phyloP scores from a whole-genome alignment of 2,113 vertebrate species.

The Myiagra hebetior region DNA sequence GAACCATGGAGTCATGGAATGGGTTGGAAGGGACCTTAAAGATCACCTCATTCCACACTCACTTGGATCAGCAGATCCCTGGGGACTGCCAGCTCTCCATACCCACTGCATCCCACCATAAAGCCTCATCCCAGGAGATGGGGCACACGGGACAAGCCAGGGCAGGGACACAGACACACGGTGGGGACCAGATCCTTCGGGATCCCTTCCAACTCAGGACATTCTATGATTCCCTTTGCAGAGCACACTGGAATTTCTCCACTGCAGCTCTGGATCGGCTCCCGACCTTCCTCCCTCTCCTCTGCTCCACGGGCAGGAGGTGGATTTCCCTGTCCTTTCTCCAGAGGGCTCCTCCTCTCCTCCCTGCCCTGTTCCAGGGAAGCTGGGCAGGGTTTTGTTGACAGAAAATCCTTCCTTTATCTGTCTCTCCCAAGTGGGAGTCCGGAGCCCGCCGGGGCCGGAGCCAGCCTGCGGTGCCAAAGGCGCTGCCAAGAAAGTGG shows the following conservation, averaged over 20 bases:
- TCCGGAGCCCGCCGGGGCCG: background rate
- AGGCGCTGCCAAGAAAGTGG: slow-evolving; percentile 56
- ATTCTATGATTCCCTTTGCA: background rate
- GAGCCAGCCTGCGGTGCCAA: slow-evolving; percentile 25
- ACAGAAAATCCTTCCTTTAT: slow-evolving; percentile 57
- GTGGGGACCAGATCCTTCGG: background rate
- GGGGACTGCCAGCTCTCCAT: background rate
- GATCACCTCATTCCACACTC: background rate
- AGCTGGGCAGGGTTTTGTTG: slow-evolving; percentile 44
- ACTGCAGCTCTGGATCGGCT: background rate
- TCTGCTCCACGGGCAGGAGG: fast-evolving
- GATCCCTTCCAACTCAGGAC: background rate
- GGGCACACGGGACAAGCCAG: fast-evolving
- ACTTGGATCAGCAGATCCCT: background rate
- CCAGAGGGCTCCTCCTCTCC: background rate
- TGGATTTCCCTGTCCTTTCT: background rate
- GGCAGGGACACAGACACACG: fast-evolving
- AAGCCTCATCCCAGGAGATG: background rate
- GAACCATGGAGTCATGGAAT: background rate
- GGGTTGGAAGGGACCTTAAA: background rate
- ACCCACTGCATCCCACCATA: background rate
- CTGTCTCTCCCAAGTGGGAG: slow-evolving; percentile 53
- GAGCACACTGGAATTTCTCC: background rate
- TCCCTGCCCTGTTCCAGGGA: background rate
- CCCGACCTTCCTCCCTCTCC: background rate